These are phyloP conservation scores for Mimachlamys varia DNA, from an alignment of 2,888 invertebrate species.

Conservation along the genomic window DNA sequence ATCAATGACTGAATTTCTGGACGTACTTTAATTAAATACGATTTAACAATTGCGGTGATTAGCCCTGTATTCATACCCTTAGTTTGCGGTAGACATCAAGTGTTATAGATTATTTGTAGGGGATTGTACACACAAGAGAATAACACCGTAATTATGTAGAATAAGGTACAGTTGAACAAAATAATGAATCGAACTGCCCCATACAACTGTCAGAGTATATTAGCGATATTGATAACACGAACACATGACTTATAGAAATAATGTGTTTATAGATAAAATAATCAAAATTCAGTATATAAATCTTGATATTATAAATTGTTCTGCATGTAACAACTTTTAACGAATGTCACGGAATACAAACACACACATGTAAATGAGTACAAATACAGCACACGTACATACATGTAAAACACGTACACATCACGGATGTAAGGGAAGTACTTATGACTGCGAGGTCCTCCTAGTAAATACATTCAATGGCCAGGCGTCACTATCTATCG, in stretches of 20 bases:
- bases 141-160: too few relatives aligned
- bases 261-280: conserved; percentile 22
- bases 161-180: too few relatives aligned
- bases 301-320: background rate
- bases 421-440: background rate
- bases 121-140: too few relatives aligned
- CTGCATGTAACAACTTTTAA: background rate
- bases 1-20: too few relatives aligned
- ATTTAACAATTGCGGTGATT: too few relatives aligned
- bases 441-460: background rate
- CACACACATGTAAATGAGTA: background rate
- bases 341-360: background rate
- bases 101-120: too few relatives aligned
- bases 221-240: background rate
- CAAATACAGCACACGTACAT: background rate
- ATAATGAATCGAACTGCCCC: too few relatives aligned
- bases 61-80: too few relatives aligned
- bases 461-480: background rate
- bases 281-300: conserved; percentile 32
- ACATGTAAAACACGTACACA: background rate
- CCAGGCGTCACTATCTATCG: background rate
- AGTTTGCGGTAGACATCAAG: too few relatives aligned
- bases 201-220: too few relatives aligned
- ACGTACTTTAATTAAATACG: too few relatives aligned
- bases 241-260: background rate